A percentile compares a stretch with the other conserved stretches of the same genome.
phyloP scores from a whole-genome alignment of 2,113 vertebrate genomes.

The Gavia stellata region DNA sequence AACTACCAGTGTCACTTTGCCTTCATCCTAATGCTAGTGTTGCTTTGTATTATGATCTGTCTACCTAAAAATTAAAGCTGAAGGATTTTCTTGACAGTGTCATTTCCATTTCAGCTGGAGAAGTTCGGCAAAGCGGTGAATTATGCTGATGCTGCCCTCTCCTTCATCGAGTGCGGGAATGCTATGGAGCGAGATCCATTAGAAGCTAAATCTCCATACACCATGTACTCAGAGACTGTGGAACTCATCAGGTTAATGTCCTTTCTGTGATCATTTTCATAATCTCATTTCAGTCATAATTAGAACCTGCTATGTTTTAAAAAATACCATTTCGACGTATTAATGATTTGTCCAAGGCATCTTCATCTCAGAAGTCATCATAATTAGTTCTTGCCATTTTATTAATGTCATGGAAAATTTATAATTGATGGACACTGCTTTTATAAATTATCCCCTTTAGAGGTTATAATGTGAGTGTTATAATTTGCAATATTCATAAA shows the following conservation, averaged over 20 bases:
- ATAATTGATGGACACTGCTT: constrained; percentile 78
- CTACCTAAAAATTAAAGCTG: background rate
- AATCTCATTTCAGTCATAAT: constrained; percentile 72
- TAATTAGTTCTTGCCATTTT: constrained; percentile 81
- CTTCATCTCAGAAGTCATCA: constrained; percentile 75
- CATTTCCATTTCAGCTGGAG: constrained; percentile 83
- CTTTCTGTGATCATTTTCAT: constrained; percentile 70
- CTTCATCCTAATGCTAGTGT: background rate
- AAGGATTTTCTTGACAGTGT: background rate
- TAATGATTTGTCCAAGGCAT: constrained; percentile 74
- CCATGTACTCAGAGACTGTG: constrained; percentile 98
- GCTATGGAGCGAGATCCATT: constrained; percentile 97
- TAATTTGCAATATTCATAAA: constrained; percentile 79
- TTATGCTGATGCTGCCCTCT: constrained; percentile 95
- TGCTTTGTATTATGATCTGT: background rate
- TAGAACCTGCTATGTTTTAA: constrained; percentile 71
- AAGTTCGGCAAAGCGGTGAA: constrained; percentile 98
- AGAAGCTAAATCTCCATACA: constrained; percentile 96
- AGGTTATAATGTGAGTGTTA: constrained; percentile 73
- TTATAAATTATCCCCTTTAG: constrained; percentile 76
- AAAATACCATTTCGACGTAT: constrained; percentile 71
- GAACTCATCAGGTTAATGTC: constrained; percentile 94
- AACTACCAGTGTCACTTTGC: rapidly evolving
- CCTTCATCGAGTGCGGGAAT: constrained; percentile 96
- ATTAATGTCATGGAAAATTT: constrained; percentile 79